phyloP scores from a whole-genome alignment of 2,888 invertebrate species.

The Agonopterix heracliana region DNA sequence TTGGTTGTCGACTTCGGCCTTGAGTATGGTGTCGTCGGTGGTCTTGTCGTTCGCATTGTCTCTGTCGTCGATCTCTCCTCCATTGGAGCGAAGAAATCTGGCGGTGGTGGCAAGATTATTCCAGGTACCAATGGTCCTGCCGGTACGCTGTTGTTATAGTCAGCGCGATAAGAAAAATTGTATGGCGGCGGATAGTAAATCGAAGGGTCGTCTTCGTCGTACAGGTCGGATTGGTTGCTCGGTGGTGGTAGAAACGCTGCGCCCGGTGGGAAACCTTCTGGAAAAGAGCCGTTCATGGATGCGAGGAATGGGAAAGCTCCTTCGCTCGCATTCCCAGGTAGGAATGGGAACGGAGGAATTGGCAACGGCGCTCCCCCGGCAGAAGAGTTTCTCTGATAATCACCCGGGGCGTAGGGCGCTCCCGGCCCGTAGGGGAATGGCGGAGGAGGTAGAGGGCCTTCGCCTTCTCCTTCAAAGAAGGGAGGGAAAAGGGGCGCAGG shows the following conservation, averaged over 20 bases:
- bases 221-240: slow-evolving; percentile 84
- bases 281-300: slow-evolving; percentile 76
- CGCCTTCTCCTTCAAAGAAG: slow-evolving; percentile 79
- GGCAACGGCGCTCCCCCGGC: slow-evolving; percentile 79
- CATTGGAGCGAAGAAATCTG: slow-evolving; percentile 87
- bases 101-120: slow-evolving; percentile 91
- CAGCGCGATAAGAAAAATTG: slow-evolving; percentile 88
- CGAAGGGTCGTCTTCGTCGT: slow-evolving; percentile 94
- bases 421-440: slow-evolving; percentile 77
- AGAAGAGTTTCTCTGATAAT: slow-evolving; percentile 80
- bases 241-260: slow-evolving; percentile 80
- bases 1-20: slow-evolving; percentile 53
- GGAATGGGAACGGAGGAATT: slow-evolving; percentile 79
- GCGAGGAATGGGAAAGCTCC: slow-evolving; percentile 72
- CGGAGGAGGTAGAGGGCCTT: slow-evolving; percentile 70
- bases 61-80: slow-evolving; percentile 69
- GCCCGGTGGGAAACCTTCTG: slow-evolving; percentile 74
- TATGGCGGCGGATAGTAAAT: slow-evolving; percentile 94
- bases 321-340: slow-evolving; percentile 76
- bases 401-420: slow-evolving; percentile 73
- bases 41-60: slow-evolving; percentile 41
- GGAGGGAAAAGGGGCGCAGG: slow-evolving; percentile 81
- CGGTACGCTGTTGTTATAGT: slow-evolving; percentile 85
- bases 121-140: slow-evolving; percentile 93
- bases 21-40: slow-evolving; percentile 34